Conservation (phyloP, 2,888 invertebrate genomes). For the Neria commutata region DNA sequence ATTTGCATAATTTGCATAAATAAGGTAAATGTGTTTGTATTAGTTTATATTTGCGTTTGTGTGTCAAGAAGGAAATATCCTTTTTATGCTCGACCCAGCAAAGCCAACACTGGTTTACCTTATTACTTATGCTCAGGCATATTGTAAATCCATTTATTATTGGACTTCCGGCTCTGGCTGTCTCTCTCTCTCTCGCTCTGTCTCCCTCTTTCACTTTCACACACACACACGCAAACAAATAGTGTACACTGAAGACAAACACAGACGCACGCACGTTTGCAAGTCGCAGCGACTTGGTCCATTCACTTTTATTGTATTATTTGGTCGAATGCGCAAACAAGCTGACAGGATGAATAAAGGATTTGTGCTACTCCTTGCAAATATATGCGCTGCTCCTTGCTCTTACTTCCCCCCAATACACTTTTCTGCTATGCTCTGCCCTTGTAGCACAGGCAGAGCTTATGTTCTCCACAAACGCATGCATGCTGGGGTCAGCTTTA, state of each 20-base stretch:
- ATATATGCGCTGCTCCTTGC: background rate
- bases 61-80: background rate
- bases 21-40: conserved; percentile 40
- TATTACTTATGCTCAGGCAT: conserved; percentile 42
- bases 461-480: background rate
- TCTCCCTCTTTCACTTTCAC: background rate
- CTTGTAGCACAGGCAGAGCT: too few relatives aligned
- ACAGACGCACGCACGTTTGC: background rate
- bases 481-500: background rate
- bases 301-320: conserved; percentile 50
- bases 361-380: background rate
- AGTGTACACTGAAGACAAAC: too few relatives aligned
- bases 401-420: too few relatives aligned
- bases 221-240: conserved; percentile 18
- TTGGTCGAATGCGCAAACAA: conserved; percentile 45
- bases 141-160: conserved; percentile 44
- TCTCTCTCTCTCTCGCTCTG: background rate
- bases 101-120: background rate
- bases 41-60: conserved; percentile 25
- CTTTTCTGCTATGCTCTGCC: too few relatives aligned
- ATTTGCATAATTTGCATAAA: conserved; percentile 53
- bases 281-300: conserved; percentile 30
- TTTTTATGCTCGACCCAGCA: background rate
- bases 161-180: too few relatives aligned
- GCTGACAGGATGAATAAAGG: background rate